These are phyloP conservation scores for Morinoia aosen DNA, from an alignment of 2,888 invertebrate genomes.

Conservation along the genomic window DNA sequence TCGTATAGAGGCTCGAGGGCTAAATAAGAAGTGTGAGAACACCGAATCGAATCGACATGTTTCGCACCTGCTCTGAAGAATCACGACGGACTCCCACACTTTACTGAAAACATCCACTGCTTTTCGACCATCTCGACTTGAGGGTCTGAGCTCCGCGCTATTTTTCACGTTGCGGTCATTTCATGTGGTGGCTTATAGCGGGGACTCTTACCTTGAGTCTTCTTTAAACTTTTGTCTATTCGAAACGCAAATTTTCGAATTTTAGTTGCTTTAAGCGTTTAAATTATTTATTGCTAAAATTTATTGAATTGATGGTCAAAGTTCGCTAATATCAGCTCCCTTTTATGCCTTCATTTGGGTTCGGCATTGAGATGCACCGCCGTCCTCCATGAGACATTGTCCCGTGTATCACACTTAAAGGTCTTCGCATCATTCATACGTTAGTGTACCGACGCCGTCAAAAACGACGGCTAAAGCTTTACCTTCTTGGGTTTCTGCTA, in stretches of 20 bases:
- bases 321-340: neutral
- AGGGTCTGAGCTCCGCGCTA: neutral
- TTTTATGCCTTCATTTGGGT: neutral
- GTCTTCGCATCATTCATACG: too few species aligned
- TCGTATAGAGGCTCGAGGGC: constrained; percentile 32
- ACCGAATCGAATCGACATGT: constrained; percentile 8
- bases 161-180: neutral
- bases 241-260: neutral
- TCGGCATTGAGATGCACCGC: neutral
- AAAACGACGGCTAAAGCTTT: too few species aligned
- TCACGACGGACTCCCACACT: constrained; percentile 22
- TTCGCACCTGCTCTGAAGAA: constrained; percentile 24
- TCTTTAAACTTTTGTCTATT: neutral
- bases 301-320: neutral
- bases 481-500: too few species aligned
- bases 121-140: neutral
- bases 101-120: constrained; percentile 6
- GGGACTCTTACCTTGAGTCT: neutral
- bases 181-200: neutral
- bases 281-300: neutral
- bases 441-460: too few species aligned
- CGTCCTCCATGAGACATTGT: neutral
- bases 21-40: constrained; percentile 48
- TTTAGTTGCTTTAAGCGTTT: neutral
- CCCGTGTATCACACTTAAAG: too few species aligned